Percentiles rank a stretch among this genome's conserved stretches.
phyloP scores from a whole-genome alignment of 2,888 invertebrate species.

The Anagyrus pseudococci region DNA sequence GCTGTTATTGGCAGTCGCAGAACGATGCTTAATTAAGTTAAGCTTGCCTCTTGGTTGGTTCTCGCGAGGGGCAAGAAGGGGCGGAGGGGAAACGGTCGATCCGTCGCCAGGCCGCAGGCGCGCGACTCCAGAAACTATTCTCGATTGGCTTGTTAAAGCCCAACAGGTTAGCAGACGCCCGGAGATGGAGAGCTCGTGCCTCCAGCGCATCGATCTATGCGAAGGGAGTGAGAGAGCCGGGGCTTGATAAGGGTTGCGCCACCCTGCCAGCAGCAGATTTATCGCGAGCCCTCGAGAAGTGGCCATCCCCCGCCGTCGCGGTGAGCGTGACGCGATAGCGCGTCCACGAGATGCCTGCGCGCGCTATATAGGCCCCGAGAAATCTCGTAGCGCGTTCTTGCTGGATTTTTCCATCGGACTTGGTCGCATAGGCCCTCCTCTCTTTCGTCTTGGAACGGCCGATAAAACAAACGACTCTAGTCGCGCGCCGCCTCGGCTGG shows the following conservation, averaged over 20 bases:
- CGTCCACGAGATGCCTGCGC: too few relatives aligned
- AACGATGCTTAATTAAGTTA: slow-evolving; percentile 60
- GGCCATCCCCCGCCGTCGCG: neutral
- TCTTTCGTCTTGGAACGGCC: slow-evolving; percentile 30
- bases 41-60: too few relatives aligned
- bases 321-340: neutral
- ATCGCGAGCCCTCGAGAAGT: too few relatives aligned
- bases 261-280: slow-evolving; percentile 49
- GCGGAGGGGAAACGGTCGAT: neutral
- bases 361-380: too few relatives aligned
- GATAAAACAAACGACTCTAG: slow-evolving; percentile 25
- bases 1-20: slow-evolving; percentile 53
- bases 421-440: slow-evolving; percentile 13
- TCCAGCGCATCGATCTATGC: slow-evolving; percentile 31
- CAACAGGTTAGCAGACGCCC: slow-evolving; percentile 52
- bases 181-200: slow-evolving; percentile 32
- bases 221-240: neutral
- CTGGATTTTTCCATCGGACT: too few relatives aligned
- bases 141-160: slow-evolving; percentile 59
- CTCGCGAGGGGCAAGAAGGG: too few relatives aligned
- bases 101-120: neutral
- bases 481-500: neutral
- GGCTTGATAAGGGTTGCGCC: slow-evolving; percentile 53
- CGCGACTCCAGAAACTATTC: slow-evolving; percentile 53
- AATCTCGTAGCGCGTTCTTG: too few relatives aligned